Conservation (phyloP, 2,113 vertebrate species). For the Aphyosemion australe region DNA sequence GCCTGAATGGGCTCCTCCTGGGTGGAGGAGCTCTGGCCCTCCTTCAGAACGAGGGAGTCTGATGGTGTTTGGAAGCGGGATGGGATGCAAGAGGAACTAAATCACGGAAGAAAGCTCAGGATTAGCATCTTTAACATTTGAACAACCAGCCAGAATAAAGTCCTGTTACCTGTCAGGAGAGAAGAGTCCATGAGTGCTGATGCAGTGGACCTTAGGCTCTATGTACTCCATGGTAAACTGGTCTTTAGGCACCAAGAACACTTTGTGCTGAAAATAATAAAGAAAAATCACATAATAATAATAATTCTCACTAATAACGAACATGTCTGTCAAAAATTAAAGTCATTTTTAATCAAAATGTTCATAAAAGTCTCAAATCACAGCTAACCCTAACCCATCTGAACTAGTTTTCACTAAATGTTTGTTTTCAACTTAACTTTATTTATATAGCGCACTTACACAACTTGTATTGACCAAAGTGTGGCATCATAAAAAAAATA, state of each 20-base stretch:
- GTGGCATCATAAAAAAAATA: no score
- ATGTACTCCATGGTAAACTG: constrained; percentile 87
- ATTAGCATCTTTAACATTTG: not conserved
- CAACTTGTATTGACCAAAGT: no score
- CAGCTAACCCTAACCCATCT: no score
- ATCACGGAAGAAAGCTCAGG: fast-evolving
- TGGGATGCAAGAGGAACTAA: constrained; percentile 78
- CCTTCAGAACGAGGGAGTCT: constrained; percentile 85
- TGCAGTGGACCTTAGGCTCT: constrained; percentile 85
- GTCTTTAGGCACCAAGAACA: constrained; percentile 83
- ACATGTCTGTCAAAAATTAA: no score
- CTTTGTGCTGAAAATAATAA: constrained; percentile 80
- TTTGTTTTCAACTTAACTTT: no score
- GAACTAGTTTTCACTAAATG: no score
- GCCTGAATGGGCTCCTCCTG: constrained; percentile 73
- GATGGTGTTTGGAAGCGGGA: constrained; percentile 92
- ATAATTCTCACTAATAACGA: not conserved
- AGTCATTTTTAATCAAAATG: no score
- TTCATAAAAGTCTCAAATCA: no score
- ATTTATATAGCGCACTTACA: no score
- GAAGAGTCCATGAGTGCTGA: constrained; percentile 85
- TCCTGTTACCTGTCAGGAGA: constrained; percentile 82
- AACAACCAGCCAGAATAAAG: no score
- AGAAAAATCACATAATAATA: not conserved
- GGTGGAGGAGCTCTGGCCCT: constrained; percentile 80